Percentiles rank a stretch among this genome's conserved stretches.
These are phyloP conservation scores for Falco columbarius DNA, from an alignment of 2,797 vertebrate genomes.

Conservation along the genomic window DNA sequence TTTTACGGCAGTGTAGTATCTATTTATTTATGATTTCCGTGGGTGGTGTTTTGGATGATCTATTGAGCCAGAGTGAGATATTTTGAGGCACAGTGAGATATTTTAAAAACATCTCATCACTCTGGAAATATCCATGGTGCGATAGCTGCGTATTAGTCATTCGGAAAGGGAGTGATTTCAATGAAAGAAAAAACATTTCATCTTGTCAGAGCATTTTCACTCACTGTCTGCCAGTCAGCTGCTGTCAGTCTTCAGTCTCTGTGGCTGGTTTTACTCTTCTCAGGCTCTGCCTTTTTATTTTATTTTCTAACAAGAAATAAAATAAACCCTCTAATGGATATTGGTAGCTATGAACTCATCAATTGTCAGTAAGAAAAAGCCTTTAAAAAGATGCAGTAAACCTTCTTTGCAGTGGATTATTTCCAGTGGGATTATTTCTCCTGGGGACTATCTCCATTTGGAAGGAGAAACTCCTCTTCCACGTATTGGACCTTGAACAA, in stretches of 20 bases:
- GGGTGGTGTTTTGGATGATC: constrained; percentile 68
- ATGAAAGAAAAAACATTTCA: constrained; percentile 73
- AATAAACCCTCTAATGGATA: constrained; percentile 62
- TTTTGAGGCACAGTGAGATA: constrained; percentile 67
- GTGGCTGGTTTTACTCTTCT: constrained; percentile 36
- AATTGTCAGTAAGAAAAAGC: constrained; percentile 30
- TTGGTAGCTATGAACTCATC: constrained; percentile 56
- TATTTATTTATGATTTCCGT: constrained; percentile 71
- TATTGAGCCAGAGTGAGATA: constrained; percentile 69
- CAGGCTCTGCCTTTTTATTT: constrained; percentile 31
- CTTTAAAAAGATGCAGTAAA: constrained; percentile 36
- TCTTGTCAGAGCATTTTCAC: constrained; percentile 69
- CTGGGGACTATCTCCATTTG: neutral
- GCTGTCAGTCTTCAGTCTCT: constrained; percentile 54
- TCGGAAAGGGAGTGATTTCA: constrained; percentile 71
- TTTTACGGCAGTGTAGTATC: constrained; percentile 16
- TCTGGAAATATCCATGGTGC: constrained; percentile 65
- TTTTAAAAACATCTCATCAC: constrained; percentile 70
- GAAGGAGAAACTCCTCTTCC: neutral
- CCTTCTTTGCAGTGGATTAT: constrained; percentile 36
- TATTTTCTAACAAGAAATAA: constrained; percentile 67
- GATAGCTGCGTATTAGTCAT: constrained; percentile 68
- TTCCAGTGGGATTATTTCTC: constrained; percentile 51
- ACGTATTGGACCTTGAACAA: constrained; percentile 2
- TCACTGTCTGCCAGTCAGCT: constrained; percentile 68